Evolutionary conservation across 1,140 invertebrate species (phyloP), one percentile per base, ranked within the genome.

Genomic region (Drosophila sp.): DNA sequence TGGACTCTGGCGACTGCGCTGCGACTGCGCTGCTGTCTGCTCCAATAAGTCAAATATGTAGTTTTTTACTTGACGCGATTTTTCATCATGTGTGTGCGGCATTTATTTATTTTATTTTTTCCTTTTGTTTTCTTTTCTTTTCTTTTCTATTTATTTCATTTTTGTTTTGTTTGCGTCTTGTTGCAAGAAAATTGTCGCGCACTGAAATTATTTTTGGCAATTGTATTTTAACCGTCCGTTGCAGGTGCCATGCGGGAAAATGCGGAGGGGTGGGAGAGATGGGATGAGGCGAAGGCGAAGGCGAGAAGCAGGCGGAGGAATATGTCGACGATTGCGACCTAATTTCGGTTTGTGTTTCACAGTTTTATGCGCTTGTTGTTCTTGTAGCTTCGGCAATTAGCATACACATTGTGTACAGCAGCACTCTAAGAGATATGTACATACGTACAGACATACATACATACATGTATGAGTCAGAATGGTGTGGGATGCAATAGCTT

Each of bases 31-130:
- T 72, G 66, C 75, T 78, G 81, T 81, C 81, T 87, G 82, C 78
- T 78, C 82, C 82, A 86, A 86, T 86, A 86, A 87, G 78, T 87
- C 82, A 87, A 87, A 80, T 81, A 87, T 78, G 87, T 27, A 81
- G 78, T 86, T 86, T 78, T 86, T 80, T 65, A 74, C 77, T 80
- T 70, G 53, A 50, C 71, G 63, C 69, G 59, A 83, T 73, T 84
- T 83, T 73, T 70, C 67, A 86, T 80, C 14, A 18, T 61, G 18
- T 66, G 38, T 66, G 29, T 38, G 25, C 14, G 21, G 29, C 18
- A 62, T 74, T 53, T 74, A 14, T 78, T 40, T 62, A 36, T 21
- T 21, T 21, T 21, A 21, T 21, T 21, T 21, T 21, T 2, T 21
- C 18, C 63, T 81, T 62, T 67, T 41, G 32, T 78, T 70, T 41